Percentiles rank a stretch among this genome's conserved stretches.
Conservation (phyloP, 1,140 invertebrate genomes). For the Procambarus virginalis region DNA sequence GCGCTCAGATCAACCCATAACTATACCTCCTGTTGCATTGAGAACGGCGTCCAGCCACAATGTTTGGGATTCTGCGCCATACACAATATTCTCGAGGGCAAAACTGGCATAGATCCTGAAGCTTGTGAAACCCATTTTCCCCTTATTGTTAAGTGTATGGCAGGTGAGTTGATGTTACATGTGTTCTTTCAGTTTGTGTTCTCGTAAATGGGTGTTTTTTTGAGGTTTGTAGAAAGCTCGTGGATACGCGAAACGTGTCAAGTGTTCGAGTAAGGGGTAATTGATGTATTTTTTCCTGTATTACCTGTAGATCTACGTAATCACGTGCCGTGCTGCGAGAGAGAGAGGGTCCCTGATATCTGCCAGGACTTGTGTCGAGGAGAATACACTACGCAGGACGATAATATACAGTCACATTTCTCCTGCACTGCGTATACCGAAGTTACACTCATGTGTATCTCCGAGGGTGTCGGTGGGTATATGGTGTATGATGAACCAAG, state of each 20-base stretch:
- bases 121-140: constrained; percentile 86
- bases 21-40: constrained; percentile 84
- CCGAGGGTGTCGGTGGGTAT: constrained; percentile 84
- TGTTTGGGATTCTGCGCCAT: constrained; percentile 88
- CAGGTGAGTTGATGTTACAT: constrained; percentile 73
- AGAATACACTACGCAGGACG: constrained; percentile 86
- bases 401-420: constrained; percentile 87
- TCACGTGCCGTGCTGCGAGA: constrained; percentile 87
- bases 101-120: constrained; percentile 85
- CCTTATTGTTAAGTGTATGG: constrained; percentile 81
- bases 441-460: constrained; percentile 85
- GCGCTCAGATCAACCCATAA: constrained; percentile 77
- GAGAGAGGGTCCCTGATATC: constrained; percentile 85
- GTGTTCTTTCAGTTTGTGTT: too few relatives aligned
- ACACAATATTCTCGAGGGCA: constrained; percentile 86
- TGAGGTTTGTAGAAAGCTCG: too few relatives aligned
- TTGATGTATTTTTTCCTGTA: too few relatives aligned
- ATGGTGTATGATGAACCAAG: too few relatives aligned
- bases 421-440: constrained; percentile 88
- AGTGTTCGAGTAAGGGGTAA: too few relatives aligned
- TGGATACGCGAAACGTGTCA: too few relatives aligned
- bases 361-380: constrained; percentile 90
- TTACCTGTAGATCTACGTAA: constrained; percentile 81
- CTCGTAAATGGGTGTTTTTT: too few relatives aligned
- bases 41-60: constrained; percentile 79